Percentiles rank a stretch among this genome's conserved stretches.
Evolutionary conservation across 2,797 vertebrate genomes (phyloP).

Genomic region (Adelosebastes latens): DNA sequence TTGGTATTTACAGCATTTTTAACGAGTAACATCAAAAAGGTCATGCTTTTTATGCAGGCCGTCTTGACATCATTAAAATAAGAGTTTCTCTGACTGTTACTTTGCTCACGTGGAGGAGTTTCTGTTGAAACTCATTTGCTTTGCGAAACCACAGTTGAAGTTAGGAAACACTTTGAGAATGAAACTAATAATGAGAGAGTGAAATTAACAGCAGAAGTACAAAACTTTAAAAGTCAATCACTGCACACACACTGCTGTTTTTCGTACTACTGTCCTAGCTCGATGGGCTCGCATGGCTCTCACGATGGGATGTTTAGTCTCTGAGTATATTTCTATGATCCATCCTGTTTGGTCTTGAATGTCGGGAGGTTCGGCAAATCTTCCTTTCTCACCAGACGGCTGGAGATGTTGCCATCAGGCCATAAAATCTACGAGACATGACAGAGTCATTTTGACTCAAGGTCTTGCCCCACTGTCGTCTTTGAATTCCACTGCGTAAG

Average conservation of each 20-base stretch:
- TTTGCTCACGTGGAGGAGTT: not conserved
- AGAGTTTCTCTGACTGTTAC: conserved; percentile 9
- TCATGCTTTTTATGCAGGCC: not conserved
- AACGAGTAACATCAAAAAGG: conserved; percentile 15
- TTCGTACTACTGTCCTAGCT: conserved; percentile 16
- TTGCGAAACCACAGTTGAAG: not conserved
- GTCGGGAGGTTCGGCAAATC: not conserved
- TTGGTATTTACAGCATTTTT: conserved; percentile 39
- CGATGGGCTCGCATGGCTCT: conserved; percentile 45
- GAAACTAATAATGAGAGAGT: not conserved
- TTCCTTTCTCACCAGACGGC: conserved; percentile 39
- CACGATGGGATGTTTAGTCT: conserved; percentile 61
- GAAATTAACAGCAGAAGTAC: conserved; percentile 12
- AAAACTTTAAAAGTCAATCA: not conserved
- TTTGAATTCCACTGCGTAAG: conserved; percentile 53
- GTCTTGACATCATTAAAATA: conserved; percentile 26
- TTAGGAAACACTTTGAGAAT: conserved; percentile 6
- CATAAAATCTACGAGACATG: conserved; percentile 49
- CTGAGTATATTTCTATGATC: conserved; percentile 41
- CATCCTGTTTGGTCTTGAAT: conserved; percentile 45
- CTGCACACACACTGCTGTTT: not conserved
- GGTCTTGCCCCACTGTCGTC: conserved; percentile 34
- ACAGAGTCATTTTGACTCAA: conserved; percentile 47
- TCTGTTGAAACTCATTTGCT: conserved; percentile 3
- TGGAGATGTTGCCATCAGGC: conserved; percentile 39